Evolutionary conservation across 1,140 invertebrate genomes (phyloP).

Genomic region (Zaprionus taronus): DNA sequence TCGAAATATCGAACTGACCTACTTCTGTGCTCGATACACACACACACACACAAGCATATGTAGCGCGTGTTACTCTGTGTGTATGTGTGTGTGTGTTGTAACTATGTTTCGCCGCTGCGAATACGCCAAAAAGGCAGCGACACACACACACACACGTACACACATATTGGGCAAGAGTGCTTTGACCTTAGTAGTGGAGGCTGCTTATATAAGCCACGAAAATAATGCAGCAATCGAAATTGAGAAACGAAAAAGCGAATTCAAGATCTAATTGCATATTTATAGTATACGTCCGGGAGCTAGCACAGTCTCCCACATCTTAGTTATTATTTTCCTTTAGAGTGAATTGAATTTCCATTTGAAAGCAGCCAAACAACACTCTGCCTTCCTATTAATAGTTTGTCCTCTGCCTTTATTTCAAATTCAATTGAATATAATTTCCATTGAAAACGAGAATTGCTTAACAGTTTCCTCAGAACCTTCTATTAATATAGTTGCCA

Average conservation of each 20-base stretch:
- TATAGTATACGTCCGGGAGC: too few relatives aligned
- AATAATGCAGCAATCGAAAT: background rate
- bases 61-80: constrained; percentile 23
- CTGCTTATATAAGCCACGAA: constrained; percentile 69
- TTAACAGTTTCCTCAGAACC: background rate
- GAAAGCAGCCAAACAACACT: background rate
- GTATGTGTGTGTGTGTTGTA: constrained; percentile 21
- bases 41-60: constrained; percentile 13
- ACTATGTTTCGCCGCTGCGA: constrained; percentile 32
- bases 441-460: background rate
- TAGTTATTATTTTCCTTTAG: too few relatives aligned
- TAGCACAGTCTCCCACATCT: too few relatives aligned
- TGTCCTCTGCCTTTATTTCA: background rate
- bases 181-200: constrained; percentile 75
- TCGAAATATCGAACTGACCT: constrained; percentile 80
- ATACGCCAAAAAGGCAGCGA: constrained; percentile 49
- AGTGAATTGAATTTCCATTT: background rate
- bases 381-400: background rate
- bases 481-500: background rate
- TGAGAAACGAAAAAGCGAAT: constrained; percentile 20
- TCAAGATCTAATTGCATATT: background rate
- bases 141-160: constrained; percentile 27
- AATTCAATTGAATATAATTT: background rate
- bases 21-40: constrained; percentile 64
- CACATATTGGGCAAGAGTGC: constrained; percentile 67